Base-by-base conservation (phyloP, 2,113 vertebrate genomes). In the Vanacampus margaritifer region DNA sequence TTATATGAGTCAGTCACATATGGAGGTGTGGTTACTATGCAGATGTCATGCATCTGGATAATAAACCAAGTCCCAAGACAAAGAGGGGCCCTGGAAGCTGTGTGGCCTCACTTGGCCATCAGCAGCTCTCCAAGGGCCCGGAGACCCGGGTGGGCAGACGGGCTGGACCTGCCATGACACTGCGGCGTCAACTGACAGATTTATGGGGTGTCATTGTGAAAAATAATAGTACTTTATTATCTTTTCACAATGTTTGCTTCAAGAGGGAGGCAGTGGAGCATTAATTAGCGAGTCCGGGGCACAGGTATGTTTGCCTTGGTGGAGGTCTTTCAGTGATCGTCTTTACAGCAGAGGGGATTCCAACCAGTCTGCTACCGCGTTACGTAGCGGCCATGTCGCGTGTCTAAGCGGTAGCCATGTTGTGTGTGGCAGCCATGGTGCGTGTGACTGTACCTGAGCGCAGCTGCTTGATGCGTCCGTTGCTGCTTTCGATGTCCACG, bases 401-500 rank as follows among this genome's bases (percentile, higher is more conserved):
- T 10, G 48, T 51, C 23, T 21, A 48, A 48, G 19, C 6, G 46
- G 46, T 19, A 48, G 46, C 46, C 46, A 48, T 48, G 19, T n/a
- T 48, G 46, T 2, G 19, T 48, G 19, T 48, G 1, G 28, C 19
- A 17, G 56, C 58, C 35, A 13, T 39, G 58, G 37, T n/a, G 21
- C 9, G 54, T 17, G 35, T 3, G 19, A 9, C 59, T 14, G 43
- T 93, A 98, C 97, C 97, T 94, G 97, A 98, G 64, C 95, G 95
- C 59, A 99, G 95, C 69, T 98, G 97, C 67, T 98, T 98, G 77
- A 99, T 96, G 66, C 97, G 90, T 1, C 97, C 96, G 0, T 94
- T 94, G 91, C 93, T 97, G 46, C 91, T 91, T 26, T 93, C 85
- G 0, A 95, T 94, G 81, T 99, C 96, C 0, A 99, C 96, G 3